Evolutionary conservation across 2,113 vertebrate genomes (phyloP), one percentile per base, ranked within the genome.

Genomic region (Ceratotherium simum): DNA sequence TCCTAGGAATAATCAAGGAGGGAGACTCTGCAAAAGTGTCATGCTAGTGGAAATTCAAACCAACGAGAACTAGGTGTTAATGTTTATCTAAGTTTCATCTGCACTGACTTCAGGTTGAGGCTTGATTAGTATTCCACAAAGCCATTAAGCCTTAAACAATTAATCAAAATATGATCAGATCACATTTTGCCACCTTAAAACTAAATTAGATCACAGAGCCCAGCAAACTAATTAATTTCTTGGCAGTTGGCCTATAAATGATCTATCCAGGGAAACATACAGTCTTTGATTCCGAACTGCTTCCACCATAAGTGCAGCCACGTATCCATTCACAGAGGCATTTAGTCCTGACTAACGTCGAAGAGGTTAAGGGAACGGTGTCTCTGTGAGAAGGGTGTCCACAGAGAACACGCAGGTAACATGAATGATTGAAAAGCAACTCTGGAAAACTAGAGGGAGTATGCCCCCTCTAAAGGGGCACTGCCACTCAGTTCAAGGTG

Each of bases 111-210:
- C 54, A 70, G 12, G 17, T 8, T 58, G 83, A 48, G 76, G 72
- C 39, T 91, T 92, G 25, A 73, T 62, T 62, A 83, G 9, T 31
- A 75, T 79, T 96, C 69, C 14, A 96, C 12, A 79, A 96, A 82
- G 17, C 67, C 67, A 64, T 33, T 31, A 72, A 73, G 10, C 17
- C 33, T 83, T 96, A 91, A 84, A 92, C 23, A 83, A 56, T 79
- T 64, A 95, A 84, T 27, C 75, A 54, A 94, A 95, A 88, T 81
- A 60, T 5, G 21, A 96, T 86, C 60, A 65, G 46, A 46, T 81
- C 27, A 84, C 23, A 73, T 84, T 88, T 33, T 60, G 7, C 12
- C 48, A 79, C 5, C 76, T 91, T 67, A 72, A 79, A 79, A 60
- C 21, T 48, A 91, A 93, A 70, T 42, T 29, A 89, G 18, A 62